Evolutionary conservation across 2,888 invertebrate genomes (phyloP).

Genomic region (Linyphia triangularis): DNA sequence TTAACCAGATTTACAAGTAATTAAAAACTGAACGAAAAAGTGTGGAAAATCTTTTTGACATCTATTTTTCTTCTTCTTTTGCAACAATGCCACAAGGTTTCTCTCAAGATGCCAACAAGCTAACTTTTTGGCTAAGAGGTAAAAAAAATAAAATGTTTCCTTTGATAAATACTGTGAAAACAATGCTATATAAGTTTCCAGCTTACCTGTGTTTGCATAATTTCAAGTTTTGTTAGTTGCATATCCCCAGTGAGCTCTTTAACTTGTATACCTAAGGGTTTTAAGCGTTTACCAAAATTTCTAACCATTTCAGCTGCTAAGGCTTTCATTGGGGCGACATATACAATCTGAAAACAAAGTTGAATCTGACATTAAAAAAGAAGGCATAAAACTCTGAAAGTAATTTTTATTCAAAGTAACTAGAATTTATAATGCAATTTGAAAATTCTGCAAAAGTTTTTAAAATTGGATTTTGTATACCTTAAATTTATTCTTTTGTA

Average conservation of each 20-base stretch:
- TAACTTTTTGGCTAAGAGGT: no score
- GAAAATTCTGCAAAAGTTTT: not conserved
- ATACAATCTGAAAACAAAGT: constrained; percentile 87
- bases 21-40: no score
- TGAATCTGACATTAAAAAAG: not conserved
- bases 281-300: constrained; percentile 91
- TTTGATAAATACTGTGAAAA: not conserved
- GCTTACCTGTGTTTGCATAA: constrained; percentile 91
- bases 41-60: no score
- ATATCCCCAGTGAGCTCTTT: constrained; percentile 98
- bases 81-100: no score
- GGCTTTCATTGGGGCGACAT: constrained; percentile 99
- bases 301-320: constrained; percentile 98
- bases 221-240: constrained; percentile 96
- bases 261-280: constrained; percentile 89
- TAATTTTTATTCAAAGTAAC: not conserved
- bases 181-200: not conserved
- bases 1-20: no score
- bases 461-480: constrained; percentile 80
- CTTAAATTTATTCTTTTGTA: constrained; percentile 95
- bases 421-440: no score
- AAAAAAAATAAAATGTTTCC: not conserved
- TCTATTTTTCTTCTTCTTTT: no score
- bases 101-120: no score
- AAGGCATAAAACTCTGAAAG: not conserved